A percentile compares a stretch with the other conserved stretches of the same genome.
These are phyloP conservation scores for Capitulum mitella DNA, from an alignment of 2,888 invertebrate species.

Conservation along the genomic window DNA sequence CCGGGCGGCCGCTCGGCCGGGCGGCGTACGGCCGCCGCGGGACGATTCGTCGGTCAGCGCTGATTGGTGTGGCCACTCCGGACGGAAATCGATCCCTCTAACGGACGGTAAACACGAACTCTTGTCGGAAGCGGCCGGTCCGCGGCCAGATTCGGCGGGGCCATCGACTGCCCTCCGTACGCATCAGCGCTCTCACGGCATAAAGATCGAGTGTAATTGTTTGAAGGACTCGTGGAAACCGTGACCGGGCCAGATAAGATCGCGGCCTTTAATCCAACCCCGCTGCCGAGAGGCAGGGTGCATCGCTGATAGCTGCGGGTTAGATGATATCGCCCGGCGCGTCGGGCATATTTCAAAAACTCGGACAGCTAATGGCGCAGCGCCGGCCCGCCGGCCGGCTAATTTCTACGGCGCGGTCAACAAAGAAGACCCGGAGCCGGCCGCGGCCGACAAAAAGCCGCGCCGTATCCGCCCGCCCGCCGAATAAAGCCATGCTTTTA, in stretches of 20 bases:
- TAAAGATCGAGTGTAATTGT: not conserved
- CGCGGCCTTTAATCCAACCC: not conserved
- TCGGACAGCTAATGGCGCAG: not conserved
- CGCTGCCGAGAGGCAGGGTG: not conserved
- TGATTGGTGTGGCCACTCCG: too few relatives aligned
- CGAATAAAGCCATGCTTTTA: constrained; percentile 16
- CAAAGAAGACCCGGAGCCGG: not conserved
- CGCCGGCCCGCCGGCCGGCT: not conserved
- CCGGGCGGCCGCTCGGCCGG: too few relatives aligned
- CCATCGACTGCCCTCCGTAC: too few relatives aligned
- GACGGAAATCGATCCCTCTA: too few relatives aligned
- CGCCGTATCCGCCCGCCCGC: not conserved
- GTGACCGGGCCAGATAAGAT: not conserved
- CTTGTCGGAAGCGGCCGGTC: too few relatives aligned
- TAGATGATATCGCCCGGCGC: not conserved
- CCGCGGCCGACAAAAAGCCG: not conserved
- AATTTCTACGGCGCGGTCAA: not conserved
- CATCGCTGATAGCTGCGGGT: not conserved
- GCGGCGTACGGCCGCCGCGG: too few relatives aligned
- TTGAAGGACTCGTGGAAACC: not conserved
- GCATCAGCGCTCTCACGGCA: not conserved
- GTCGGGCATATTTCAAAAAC: constrained; percentile 16
- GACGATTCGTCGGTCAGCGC: too few relatives aligned
- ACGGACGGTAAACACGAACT: too few relatives aligned
- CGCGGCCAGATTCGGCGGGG: too few relatives aligned